Evolutionary conservation across 2,797 vertebrate genomes (phyloP), one percentile per base, ranked within the genome.

Genomic region (Myioborus melanocephalus): DNA sequence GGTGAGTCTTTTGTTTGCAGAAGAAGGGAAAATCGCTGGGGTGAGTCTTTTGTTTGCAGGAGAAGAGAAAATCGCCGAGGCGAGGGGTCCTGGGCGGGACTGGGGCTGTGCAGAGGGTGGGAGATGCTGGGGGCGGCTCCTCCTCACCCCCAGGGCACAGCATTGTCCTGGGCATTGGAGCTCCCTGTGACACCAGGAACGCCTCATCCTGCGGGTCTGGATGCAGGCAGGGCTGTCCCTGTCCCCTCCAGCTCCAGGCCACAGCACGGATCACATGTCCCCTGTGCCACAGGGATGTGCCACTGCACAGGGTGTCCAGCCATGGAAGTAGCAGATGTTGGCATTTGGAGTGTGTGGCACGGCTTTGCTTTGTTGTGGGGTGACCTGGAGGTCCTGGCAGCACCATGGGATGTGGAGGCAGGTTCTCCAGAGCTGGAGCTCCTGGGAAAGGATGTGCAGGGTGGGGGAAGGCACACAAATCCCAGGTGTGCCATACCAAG

Each of bases 191-290:
- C n/a, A 2, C 14, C 37, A 6, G 15, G 35, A 50, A 21, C 16
- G 7, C 9, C 52, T 14, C 15, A 22, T 32, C 21, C 53, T 14
- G 28, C 0, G 4, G 44, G 21, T 16, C n/a, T 2, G 61, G 49
- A 7, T 60, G 66, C 0, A 9, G 79, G 27, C 8, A 8, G 49
- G 19, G 46, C 2, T 9, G 13, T 59, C 28, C 30, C 53, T 41
- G 23, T 85, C 8, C 43, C 17, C 13, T 39, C 11, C 0, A 23
- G 55, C 5, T 53, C 27, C 26, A 4, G 0, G 0, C 15, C 1
- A 1, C 66, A 66, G 44, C 8, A 47, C 35, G 34, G 27, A 32
- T 46, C 0, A 1, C 2, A 0, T 4, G 61, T 35, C 32, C 61
- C 43, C 2, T 0, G 19, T 81, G 77, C n/a, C 52, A 8, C 22